Base-by-base conservation (phyloP, 64 coral and sea anemone species). In the Montipora capricornis region DNA sequence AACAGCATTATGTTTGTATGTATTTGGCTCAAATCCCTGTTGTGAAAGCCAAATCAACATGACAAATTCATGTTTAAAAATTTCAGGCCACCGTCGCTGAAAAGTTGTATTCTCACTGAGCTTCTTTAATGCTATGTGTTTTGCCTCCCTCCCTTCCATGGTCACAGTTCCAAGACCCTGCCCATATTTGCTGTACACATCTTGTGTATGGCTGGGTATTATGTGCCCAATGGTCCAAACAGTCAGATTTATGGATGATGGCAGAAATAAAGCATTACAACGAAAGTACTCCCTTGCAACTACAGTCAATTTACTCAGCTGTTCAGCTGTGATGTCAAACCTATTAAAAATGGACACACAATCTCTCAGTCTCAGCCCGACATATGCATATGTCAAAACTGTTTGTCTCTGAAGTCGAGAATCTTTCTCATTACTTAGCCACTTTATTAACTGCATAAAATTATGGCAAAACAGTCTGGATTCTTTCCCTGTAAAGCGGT, bases 11-110 rank as follows among this genome's bases (percentile, higher is more conserved):
- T 60, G 71, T 1, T 14, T 77, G 87, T 77, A 77, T 19, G 44
- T 16, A 11, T 47, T 78, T 9, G 87, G 67, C 17, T 96, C 24
- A 90, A 93, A 87, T 13, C 95, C 95, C 68, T 96, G 91, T 79
- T 96, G 87, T 88, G 90, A 87, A 15, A 96, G 20, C 95, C 95
- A 96, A 24, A 96, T 70, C 45, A 93, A 67, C 90, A 96, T 96
- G 48, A 96, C 82, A 29, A 29, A 29, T 29, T 29, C 29, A 29
- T 29, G 29, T 29, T 29, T 29, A 29, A 29, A 29, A 29, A 95
- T 67, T 81, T 95, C 90, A 77, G 0, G 6, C 95, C 95, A 96
- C 29, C 95, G 92, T 58, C 59, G 15, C 49, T 77, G 86, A 74
- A 68, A 93, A 59, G 91, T 92, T 67, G 95, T 93, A 71, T 96